Evolutionary conservation across 2,113 vertebrate genomes (phyloP).

Genomic region (Silurus glanis): DNA sequence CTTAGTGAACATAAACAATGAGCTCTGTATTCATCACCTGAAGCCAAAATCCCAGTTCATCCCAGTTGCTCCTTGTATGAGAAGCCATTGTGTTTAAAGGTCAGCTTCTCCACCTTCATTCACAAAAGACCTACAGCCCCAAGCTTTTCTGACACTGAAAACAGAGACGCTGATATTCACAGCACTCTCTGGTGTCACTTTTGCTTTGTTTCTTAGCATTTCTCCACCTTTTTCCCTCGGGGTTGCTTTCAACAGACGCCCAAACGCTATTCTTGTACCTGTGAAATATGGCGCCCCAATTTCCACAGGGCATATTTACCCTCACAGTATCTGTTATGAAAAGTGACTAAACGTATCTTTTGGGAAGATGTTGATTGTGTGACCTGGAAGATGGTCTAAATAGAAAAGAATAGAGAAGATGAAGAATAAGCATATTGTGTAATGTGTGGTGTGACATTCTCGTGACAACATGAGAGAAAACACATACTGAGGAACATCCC

Average conservation of each 20-base stretch:
- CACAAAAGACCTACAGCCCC: constrained; percentile 56
- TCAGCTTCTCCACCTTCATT: constrained; percentile 55
- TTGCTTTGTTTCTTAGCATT: constrained; percentile 70
- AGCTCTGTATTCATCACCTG: background rate
- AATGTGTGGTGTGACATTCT: constrained; percentile 58
- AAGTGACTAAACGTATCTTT: constrained; percentile 43
- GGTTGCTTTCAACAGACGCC: constrained; percentile 69
- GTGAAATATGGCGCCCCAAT: constrained; percentile 31
- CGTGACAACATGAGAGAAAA: constrained; percentile 66
- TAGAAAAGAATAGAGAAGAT: constrained; percentile 59
- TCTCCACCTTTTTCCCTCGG: constrained; percentile 62
- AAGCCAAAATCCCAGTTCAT: constrained; percentile 25
- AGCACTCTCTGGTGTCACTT: constrained; percentile 69
- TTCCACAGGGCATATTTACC: constrained; percentile 17
- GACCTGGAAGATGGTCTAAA: constrained; percentile 43
- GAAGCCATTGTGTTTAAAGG: constrained; percentile 62
- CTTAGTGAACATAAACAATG: background rate
- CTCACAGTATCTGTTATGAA: background rate
- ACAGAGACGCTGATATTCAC: constrained; percentile 46
- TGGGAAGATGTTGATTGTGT: constrained; percentile 45
- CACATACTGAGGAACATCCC: background rate
- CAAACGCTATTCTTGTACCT: constrained; percentile 61
- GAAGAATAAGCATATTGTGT: constrained; percentile 37
- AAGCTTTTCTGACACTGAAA: constrained; percentile 70
- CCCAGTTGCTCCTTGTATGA: constrained; percentile 49